These are phyloP conservation scores for Nothoprocta perdicaria DNA, from an alignment of 2,113 vertebrate species.

Conservation along the genomic window DNA sequence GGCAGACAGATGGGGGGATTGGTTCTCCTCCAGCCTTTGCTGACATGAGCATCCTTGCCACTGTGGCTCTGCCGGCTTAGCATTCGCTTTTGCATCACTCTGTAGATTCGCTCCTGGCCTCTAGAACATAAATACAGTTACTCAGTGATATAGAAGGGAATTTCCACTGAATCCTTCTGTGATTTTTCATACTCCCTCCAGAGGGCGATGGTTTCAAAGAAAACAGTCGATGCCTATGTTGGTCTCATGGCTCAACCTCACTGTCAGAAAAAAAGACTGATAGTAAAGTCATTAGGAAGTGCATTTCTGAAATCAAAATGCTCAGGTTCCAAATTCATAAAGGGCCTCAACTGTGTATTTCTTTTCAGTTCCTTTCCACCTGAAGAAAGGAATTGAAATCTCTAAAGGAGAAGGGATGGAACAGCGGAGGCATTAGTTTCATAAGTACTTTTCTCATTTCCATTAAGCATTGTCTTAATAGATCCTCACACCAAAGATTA, in stretches of 20 bases:
- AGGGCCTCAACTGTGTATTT: not conserved
- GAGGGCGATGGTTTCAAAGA: constrained; percentile 68
- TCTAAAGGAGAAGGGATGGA: not conserved
- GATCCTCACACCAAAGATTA: constrained; percentile 3
- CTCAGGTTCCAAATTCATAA: not conserved
- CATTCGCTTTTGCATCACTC: not conserved
- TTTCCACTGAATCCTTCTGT: not conserved
- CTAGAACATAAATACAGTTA: not conserved
- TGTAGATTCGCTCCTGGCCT: not conserved
- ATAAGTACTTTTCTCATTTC: not conserved
- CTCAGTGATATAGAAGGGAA: not conserved
- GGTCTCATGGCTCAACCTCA: not conserved
- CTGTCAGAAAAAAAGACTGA: not conserved
- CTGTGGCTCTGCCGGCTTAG: not conserved
- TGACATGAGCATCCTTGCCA: not conserved
- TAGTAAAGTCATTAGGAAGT: not conserved
- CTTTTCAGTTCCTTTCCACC: not conserved
- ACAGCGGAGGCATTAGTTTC: not conserved
- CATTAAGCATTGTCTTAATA: not conserved
- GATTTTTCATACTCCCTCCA: constrained; percentile 61
- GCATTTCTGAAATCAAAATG: not conserved
- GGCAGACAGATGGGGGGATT: constrained; percentile 41
- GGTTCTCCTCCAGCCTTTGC: constrained; percentile 4
- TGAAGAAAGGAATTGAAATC: not conserved
- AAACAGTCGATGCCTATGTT: not conserved